These are phyloP conservation scores for Erythrolamprus reginae DNA, from an alignment of 2,113 vertebrate genomes.

Conservation along the genomic window DNA sequence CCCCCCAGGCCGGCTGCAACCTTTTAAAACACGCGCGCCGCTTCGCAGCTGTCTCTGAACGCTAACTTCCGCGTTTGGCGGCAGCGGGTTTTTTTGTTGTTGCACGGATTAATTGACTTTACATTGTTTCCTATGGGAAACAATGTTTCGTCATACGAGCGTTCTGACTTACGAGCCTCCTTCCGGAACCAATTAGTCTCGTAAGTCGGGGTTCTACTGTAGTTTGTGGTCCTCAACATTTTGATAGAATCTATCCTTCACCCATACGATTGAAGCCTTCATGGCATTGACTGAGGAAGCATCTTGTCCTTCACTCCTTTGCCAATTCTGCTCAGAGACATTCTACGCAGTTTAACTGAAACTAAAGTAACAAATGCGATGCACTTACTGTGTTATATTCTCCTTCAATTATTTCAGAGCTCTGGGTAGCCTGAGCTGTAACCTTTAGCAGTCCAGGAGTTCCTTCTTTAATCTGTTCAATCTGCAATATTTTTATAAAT, in stretches of 20 bases:
- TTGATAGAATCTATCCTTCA: background rate
- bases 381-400: constrained; percentile 80
- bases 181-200: no score
- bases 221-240: background rate
- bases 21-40: no score
- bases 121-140: no score
- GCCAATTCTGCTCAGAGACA: background rate
- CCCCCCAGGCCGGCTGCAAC: no score
- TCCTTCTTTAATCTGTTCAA: constrained; percentile 71
- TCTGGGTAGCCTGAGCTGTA: constrained; percentile 58
- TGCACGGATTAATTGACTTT: no score
- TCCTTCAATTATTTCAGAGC: constrained; percentile 56
- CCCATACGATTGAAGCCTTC: background rate
- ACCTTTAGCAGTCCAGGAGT: constrained; percentile 71
- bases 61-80: no score
- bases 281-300: background rate
- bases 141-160: no score
- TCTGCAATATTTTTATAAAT: constrained; percentile 50
- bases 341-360: background rate
- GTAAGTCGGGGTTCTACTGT: no score
- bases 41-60: no score
- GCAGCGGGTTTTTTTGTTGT: no score
- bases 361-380: background rate
- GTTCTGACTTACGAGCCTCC: no score
- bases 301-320: background rate